A percentile compares a stretch with the other conserved stretches of the same genome.
Conservation (phyloP, 1,140 invertebrate genomes). For the Magallana ariakensis region DNA sequence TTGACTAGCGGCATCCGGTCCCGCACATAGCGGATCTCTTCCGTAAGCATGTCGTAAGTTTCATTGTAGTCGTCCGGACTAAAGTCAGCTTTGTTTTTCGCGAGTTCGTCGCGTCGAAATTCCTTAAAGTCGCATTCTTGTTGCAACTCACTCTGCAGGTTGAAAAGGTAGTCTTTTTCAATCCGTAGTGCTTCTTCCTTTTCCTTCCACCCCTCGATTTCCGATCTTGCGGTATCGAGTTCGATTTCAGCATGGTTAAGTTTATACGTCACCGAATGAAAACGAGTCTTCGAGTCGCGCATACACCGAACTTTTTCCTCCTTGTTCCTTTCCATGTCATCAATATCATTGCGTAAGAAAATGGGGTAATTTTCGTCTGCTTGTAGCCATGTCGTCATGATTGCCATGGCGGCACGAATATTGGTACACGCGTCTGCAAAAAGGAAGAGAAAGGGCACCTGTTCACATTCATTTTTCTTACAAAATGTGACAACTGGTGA, state of each 20-base stretch:
- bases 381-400: slow-evolving; percentile 68
- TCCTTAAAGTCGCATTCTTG: slow-evolving; percentile 68
- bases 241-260: slow-evolving; percentile 63
- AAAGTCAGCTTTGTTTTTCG: slow-evolving; percentile 47
- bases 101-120: slow-evolving; percentile 61
- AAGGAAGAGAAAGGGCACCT: slow-evolving; percentile 67
- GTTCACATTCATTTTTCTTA: slow-evolving; percentile 62
- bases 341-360: slow-evolving; percentile 69
- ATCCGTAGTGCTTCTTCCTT: slow-evolving; percentile 61
- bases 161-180: slow-evolving; percentile 63
- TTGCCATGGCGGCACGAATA: slow-evolving; percentile 61
- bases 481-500: slow-evolving; percentile 61
- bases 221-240: slow-evolving; percentile 47
- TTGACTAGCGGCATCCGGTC: slow-evolving; percentile 60
- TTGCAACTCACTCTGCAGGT: slow-evolving; percentile 52
- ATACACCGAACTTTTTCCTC: slow-evolving; percentile 61
- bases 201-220: slow-evolving; percentile 59
- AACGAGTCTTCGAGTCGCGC: slow-evolving; percentile 62
- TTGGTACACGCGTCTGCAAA: slow-evolving; percentile 71
- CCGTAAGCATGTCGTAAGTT: slow-evolving; percentile 64
- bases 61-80: slow-evolving; percentile 55
- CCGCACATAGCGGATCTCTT: slow-evolving; percentile 62
- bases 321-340: slow-evolving; percentile 66
- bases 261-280: slow-evolving; percentile 64
- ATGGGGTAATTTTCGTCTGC: slow-evolving; percentile 68